phyloP scores from a whole-genome alignment of 1,140 invertebrate genomes.

The Chionoecetes opilio region DNA sequence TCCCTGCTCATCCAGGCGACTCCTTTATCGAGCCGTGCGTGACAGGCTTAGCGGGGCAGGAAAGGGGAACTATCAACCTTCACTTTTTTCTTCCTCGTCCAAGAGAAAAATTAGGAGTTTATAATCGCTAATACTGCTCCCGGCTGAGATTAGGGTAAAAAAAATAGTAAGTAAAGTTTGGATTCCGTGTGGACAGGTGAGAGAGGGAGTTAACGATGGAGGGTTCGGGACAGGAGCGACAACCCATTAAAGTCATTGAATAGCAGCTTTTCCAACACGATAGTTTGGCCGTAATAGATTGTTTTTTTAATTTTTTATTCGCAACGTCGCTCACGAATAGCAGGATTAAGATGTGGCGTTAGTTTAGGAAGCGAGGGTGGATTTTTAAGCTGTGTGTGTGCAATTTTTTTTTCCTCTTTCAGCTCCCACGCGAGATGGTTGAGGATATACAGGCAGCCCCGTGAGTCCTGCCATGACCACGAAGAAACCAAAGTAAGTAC shows the following conservation, averaged over 20 bases:
- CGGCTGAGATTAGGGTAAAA: not conserved
- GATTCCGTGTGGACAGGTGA: not conserved
- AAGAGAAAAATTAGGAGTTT: conserved; percentile 5
- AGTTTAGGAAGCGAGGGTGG: not conserved
- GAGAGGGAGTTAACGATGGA: not conserved
- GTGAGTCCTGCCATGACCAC: not conserved
- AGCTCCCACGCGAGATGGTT: not conserved
- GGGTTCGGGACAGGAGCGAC: not conserved
- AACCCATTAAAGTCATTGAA: not conserved
- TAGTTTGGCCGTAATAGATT: not conserved
- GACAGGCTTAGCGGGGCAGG: conserved; percentile 31
- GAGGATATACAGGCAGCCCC: not conserved
- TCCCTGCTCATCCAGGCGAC: not conserved
- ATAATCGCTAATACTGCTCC: not conserved
- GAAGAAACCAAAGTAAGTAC: not conserved
- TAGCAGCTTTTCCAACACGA: not conserved
- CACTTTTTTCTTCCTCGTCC: not conserved
- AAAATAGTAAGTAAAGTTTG: not conserved
- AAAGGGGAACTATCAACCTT: not conserved
- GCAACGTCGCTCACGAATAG: too few species aligned
- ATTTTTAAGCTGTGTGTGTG: not conserved
- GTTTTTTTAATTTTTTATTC: not conserved
- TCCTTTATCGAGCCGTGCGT: conserved; percentile 52
- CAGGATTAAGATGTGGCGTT: not conserved
- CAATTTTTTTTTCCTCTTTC: not conserved